Evolutionary conservation across 2,113 vertebrate genomes (phyloP).

Genomic region (Pelecanoides urinatrix): DNA sequence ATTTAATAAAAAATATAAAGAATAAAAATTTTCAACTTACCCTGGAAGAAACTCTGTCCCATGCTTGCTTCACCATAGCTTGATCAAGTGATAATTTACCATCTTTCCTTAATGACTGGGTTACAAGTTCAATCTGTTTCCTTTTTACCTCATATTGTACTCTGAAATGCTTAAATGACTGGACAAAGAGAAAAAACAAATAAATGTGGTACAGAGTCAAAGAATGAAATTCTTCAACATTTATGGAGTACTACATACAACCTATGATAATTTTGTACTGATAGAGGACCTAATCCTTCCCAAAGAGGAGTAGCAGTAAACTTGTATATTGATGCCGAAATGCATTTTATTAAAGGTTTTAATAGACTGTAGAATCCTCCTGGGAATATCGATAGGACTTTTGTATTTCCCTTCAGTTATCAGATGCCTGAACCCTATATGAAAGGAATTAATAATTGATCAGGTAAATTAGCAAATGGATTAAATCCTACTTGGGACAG

Average conservation of each 20-base stretch:
- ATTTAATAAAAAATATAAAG: not conserved
- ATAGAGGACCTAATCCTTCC: not conserved
- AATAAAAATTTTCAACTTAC: constrained; percentile 68
- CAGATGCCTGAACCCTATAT: not conserved
- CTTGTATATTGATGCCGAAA: not conserved
- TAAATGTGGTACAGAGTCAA: not conserved
- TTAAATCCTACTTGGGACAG: not conserved
- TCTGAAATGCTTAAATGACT: constrained; percentile 91
- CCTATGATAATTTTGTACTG: not conserved
- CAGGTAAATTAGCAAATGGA: not conserved
- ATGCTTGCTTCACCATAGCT: constrained; percentile 91
- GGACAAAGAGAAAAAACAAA: constrained; percentile 39
- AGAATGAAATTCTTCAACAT: not conserved
- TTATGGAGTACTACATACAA: not conserved
- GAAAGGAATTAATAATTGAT: not conserved
- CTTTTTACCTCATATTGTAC: constrained; percentile 92
- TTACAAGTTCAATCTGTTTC: constrained; percentile 85
- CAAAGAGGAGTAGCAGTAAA: not conserved
- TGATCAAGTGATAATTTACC: constrained; percentile 95
- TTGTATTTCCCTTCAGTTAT: not conserved
- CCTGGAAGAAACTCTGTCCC: constrained; percentile 89
- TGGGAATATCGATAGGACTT: not conserved
- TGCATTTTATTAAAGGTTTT: not conserved
- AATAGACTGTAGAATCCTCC: not conserved
- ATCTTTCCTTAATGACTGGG: constrained; percentile 86